These are phyloP conservation scores for Hypselothyrea guttata DNA, from an alignment of 2,888 invertebrate genomes.

Conservation along the genomic window DNA sequence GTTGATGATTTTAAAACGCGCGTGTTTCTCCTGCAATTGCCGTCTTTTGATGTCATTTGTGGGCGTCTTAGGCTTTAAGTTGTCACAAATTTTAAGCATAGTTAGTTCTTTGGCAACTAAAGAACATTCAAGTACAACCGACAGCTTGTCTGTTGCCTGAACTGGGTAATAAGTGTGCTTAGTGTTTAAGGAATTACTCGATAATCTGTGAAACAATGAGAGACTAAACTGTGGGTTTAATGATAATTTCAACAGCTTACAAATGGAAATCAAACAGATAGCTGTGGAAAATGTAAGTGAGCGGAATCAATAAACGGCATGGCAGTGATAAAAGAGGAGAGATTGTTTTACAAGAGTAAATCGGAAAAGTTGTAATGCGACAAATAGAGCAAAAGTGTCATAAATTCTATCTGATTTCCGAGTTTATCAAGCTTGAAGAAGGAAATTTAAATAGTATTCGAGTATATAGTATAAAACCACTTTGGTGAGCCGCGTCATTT, in stretches of 20 bases:
- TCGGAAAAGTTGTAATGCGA: neutral
- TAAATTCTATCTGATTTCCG: neutral
- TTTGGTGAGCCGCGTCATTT: constrained; percentile 52
- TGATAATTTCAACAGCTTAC: constrained; percentile 11
- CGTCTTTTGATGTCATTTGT: constrained; percentile 71
- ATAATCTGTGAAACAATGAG: constrained; percentile 52
- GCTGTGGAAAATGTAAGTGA: neutral
- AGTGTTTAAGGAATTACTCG: constrained; percentile 29
- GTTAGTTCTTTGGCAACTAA: constrained; percentile 16
- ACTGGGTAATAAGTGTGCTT: constrained; percentile 33
- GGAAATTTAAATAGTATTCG: constrained; percentile 12
- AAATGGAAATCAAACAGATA: neutral
- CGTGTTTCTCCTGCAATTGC: constrained; percentile 74
- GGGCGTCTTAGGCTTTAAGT: constrained; percentile 58
- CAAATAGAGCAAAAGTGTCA: neutral
- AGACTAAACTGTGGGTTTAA: constrained; percentile 12
- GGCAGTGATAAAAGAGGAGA: no score
- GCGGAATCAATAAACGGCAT: neutral
- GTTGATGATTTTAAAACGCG: constrained; percentile 77
- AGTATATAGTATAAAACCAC: constrained; percentile 9
- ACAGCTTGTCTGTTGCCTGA: constrained; percentile 35
- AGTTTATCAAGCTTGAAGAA: neutral
- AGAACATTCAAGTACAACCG: constrained; percentile 8
- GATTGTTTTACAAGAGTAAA: no score
- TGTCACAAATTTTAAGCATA: constrained; percentile 32